Conservation (phyloP, 92 coral and sea anemone genomes). For the Umimayanthus chanpuru region DNA sequence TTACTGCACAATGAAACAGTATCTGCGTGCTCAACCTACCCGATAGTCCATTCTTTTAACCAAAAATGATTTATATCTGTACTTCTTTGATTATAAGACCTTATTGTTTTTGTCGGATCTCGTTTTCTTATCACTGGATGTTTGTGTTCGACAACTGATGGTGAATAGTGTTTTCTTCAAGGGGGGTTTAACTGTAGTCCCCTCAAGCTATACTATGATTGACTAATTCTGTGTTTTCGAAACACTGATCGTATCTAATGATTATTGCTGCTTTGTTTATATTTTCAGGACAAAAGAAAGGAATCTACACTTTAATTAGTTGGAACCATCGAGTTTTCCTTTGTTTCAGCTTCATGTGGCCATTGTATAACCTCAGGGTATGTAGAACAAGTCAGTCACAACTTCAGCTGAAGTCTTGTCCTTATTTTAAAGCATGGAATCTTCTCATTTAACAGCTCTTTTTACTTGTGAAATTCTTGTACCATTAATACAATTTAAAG, state of each 20-base stretch:
- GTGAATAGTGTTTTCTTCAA: neutral
- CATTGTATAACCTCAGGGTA: neutral
- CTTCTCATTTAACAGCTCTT: no score
- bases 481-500: no score
- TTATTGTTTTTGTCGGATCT: neutral
- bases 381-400: neutral
- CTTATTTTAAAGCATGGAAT: neutral
- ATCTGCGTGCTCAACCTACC: neutral
- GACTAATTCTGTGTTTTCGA: neutral
- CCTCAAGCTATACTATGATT: conserved; percentile 1
- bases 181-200: neutral
- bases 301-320: neutral
- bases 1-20: no score
- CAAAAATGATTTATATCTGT: neutral
- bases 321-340: neutral
- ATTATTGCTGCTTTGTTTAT: neutral
- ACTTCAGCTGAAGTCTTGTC: neutral
- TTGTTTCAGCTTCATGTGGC: neutral
- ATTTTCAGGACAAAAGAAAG: neutral
- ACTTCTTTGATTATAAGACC: neutral
- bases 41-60: neutral
- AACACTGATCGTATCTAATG: neutral
- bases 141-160: neutral
- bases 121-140: neutral
- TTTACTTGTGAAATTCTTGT: no score